Percentiles rank a stretch among this genome's conserved stretches.
Evolutionary conservation across 2,113 vertebrate genomes (phyloP).

Genomic region (Ammodytes dubius): DNA sequence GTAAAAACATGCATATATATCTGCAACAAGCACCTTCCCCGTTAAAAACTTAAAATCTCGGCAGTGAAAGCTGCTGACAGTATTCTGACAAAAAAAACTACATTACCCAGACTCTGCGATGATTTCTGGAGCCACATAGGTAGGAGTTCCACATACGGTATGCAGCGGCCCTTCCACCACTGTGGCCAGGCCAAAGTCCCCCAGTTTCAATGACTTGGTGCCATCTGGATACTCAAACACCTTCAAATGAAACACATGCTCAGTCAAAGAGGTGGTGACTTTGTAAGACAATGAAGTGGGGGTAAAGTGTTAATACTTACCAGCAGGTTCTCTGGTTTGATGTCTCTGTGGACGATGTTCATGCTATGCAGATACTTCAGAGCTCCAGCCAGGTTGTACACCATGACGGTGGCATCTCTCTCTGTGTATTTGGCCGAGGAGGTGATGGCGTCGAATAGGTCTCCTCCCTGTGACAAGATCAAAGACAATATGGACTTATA

Average conservation of each 20-base stretch:
- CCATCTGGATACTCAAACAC: conserved; percentile 94
- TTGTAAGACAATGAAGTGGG: no score
- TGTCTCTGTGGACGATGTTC: conserved; percentile 96
- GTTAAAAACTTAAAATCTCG: background rate
- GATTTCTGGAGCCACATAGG: conserved; percentile 98
- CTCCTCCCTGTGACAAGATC: conserved; percentile 89
- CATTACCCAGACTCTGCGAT: conserved; percentile 95
- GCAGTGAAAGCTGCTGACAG: background rate
- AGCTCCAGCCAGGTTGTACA: conserved; percentile 93
- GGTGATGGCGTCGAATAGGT: conserved; percentile 97
- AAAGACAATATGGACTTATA: no score
- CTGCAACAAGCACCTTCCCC: background rate
- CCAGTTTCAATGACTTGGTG: conserved; percentile 95
- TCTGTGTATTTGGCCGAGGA: conserved; percentile 97
- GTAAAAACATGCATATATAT: background rate
- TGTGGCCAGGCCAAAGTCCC: conserved; percentile 96
- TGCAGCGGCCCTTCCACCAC: conserved; percentile 95
- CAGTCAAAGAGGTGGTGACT: background rate
- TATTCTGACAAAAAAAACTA: background rate
- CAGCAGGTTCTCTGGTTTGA: conserved; percentile 98
- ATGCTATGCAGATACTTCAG: conserved; percentile 94
- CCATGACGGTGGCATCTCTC: conserved; percentile 93
- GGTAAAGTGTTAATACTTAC: conserved; percentile 69
- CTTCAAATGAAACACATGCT: conserved; percentile 71
- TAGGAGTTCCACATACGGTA: conserved; percentile 97